Percentiles rank a stretch among this genome's conserved stretches.
These are phyloP conservation scores for Nettapus auritus DNA, from an alignment of 2,113 vertebrate species.

Conservation along the genomic window DNA sequence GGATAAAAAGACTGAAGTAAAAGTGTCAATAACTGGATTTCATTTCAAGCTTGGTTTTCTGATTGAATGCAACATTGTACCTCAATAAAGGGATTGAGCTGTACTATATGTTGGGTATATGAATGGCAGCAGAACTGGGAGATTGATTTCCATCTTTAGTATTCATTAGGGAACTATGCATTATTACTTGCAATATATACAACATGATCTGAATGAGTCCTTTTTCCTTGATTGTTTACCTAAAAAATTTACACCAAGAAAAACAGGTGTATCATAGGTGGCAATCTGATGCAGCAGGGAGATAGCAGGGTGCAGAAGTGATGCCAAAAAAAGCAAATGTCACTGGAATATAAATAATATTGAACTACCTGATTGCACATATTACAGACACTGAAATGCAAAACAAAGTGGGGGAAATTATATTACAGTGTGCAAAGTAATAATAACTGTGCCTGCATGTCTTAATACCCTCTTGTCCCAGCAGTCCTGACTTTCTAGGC, in stretches of 20 bases:
- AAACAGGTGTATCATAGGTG: background rate
- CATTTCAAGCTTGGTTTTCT: slow-evolving; percentile 3
- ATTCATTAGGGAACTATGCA: slow-evolving; percentile 72
- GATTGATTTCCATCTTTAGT: slow-evolving; percentile 76
- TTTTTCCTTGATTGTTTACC: slow-evolving; percentile 63
- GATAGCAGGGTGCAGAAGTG: background rate
- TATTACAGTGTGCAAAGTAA: slow-evolving; percentile 77
- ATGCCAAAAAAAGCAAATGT: background rate
- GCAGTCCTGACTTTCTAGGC: slow-evolving; percentile 87
- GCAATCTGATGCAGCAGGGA: background rate
- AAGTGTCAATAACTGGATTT: background rate
- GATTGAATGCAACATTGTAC: slow-evolving; percentile 54
- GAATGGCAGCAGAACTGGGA: slow-evolving; percentile 57
- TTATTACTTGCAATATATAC: slow-evolving; percentile 76
- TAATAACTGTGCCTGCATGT: slow-evolving; percentile 80
- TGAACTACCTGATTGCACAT: slow-evolving; percentile 18
- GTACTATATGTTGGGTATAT: slow-evolving; percentile 42
- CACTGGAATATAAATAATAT: background rate
- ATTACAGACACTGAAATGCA: slow-evolving; percentile 48
- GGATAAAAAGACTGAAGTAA: background rate
- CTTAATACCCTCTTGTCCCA: slow-evolving; percentile 86
- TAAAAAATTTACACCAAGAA: slow-evolving; percentile 6
- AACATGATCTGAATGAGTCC: slow-evolving; percentile 62
- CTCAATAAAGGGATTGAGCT: slow-evolving; percentile 46
- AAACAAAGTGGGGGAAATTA: slow-evolving; percentile 64